phyloP scores from a whole-genome alignment of 2,888 invertebrate species.

The Lydus trimaculatus region DNA sequence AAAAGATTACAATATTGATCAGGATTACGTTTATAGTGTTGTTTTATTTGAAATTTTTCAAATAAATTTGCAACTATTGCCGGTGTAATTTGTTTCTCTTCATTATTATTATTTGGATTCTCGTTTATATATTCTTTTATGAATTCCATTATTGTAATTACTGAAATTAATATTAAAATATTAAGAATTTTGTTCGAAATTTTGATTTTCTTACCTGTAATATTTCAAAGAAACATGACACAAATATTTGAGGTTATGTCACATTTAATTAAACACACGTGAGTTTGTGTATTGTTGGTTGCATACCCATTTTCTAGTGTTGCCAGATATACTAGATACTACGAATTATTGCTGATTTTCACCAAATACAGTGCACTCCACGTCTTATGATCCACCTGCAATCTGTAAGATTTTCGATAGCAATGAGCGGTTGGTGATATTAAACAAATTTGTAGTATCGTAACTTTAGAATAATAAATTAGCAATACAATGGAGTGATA shows the following conservation, averaged over 20 bases:
- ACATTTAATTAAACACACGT: background rate
- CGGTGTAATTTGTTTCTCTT: background rate
- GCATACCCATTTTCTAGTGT: background rate
- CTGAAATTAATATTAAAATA: background rate
- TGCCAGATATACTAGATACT: background rate
- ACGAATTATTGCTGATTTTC: no score
- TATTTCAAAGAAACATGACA: background rate
- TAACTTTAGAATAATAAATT: no score
- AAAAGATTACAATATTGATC: conserved; percentile 41
- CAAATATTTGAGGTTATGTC: conserved; percentile 14
- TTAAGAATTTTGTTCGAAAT: background rate
- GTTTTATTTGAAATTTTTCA: conserved; percentile 36
- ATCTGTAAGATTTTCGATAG: no score
- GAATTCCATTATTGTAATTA: background rate
- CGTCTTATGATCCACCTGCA: no score
- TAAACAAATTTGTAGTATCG: no score
- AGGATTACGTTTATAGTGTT: conserved; percentile 43
- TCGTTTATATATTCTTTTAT: conserved; percentile 6
- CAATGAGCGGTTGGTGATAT: no score
- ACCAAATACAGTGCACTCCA: no score
- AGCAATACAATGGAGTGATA: no score
- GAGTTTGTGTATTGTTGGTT: background rate
- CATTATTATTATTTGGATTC: background rate
- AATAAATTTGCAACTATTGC: conserved; percentile 15
- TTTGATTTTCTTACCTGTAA: background rate